Conservation (phyloP, 2,888 invertebrate genomes). For the Eudasyphora cyanicolor region DNA sequence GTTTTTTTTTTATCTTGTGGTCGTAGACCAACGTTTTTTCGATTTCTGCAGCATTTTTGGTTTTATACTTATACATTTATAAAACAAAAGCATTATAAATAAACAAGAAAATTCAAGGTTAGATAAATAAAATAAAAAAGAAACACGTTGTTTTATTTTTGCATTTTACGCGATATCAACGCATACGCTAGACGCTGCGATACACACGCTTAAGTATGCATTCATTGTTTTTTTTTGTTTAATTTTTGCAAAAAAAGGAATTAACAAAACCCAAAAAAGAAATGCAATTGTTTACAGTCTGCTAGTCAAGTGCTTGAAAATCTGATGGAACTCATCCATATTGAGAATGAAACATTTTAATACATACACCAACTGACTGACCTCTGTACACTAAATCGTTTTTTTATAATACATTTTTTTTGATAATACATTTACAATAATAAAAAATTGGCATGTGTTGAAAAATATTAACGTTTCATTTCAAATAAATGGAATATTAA, state of each 20-base stretch:
- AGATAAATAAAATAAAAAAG: slow-evolving; percentile 50
- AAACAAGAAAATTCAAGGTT: slow-evolving; percentile 59
- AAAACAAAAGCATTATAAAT: slow-evolving; percentile 22
- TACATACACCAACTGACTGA: too few relatives aligned
- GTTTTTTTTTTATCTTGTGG: not conserved
- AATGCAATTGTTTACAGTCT: not conserved
- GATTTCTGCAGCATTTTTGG: slow-evolving; percentile 14
- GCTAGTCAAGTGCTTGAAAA: not conserved
- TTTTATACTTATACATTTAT: not conserved
- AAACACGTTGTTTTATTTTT: slow-evolving; percentile 30
- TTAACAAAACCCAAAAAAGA: not conserved
- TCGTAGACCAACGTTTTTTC: not conserved
- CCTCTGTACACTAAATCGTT: too few relatives aligned
- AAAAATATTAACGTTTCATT: too few relatives aligned
- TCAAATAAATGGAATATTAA: too few relatives aligned
- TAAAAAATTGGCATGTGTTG: too few relatives aligned
- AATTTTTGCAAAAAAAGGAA: not conserved
- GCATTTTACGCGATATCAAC: slow-evolving; percentile 4
- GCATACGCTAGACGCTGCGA: slow-evolving; percentile 27
- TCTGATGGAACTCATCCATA: too few relatives aligned
- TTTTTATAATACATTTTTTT: too few relatives aligned
- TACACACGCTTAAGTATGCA: slow-evolving; percentile 28
- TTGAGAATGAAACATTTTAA: too few relatives aligned
- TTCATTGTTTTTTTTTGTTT: slow-evolving; percentile 24
- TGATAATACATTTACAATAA: too few relatives aligned